Evolutionary conservation across 2,797 vertebrate species (phyloP).

Genomic region (Xerus rutilus): DNA sequence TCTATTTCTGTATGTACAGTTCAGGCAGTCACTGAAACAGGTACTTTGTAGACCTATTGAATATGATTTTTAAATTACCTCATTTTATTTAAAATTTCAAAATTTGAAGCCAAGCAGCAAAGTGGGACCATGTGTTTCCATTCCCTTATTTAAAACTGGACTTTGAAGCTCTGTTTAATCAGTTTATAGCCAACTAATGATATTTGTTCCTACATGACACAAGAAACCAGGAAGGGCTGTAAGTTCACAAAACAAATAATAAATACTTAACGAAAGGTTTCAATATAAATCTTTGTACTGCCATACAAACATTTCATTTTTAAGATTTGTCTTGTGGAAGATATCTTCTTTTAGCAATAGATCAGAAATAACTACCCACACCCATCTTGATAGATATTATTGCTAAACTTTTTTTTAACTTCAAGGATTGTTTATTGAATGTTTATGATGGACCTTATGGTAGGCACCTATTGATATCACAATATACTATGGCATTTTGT

Average conservation of each 20-base stretch:
- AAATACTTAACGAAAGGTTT: conserved; percentile 69
- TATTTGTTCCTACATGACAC: conserved; percentile 57
- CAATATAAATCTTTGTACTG: not conserved
- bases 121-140: not conserved
- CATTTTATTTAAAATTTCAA: conserved; percentile 56
- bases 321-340: conserved; percentile 44
- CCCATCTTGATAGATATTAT: not conserved
- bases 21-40: not conserved
- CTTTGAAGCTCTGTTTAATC: conserved; percentile 65
- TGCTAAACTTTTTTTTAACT: not conserved
- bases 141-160: conserved; percentile 66
- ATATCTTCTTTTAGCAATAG: conserved; percentile 33
- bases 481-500: not conserved
- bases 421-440: not conserved
- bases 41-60: not conserved
- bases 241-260: conserved; percentile 76
- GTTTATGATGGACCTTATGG: not conserved
- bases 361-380: not conserved
- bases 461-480: not conserved
- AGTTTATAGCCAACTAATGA: conserved; percentile 73
- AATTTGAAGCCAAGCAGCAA: not conserved
- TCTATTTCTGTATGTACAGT: not conserved
- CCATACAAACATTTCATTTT: conserved; percentile 9
- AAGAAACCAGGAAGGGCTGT: conserved; percentile 2
- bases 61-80: conserved; percentile 39